phyloP scores from a whole-genome alignment of 2,797 vertebrate species.

The Neoniphon sammara region DNA sequence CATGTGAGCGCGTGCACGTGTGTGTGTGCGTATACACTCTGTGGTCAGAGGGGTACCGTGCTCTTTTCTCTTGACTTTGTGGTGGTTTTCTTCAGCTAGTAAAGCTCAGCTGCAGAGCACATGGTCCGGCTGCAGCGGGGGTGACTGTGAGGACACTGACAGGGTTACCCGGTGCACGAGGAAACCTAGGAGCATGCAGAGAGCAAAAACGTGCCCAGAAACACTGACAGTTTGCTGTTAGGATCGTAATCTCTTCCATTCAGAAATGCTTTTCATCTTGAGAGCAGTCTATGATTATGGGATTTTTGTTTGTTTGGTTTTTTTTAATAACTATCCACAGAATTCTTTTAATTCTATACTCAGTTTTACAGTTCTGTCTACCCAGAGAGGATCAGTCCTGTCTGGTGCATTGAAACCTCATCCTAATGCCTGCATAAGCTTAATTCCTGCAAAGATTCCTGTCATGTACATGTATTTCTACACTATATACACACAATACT shows the following conservation, averaged over 20 bases:
- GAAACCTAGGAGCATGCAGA: constrained; percentile 36
- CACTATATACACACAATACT: too few relatives aligned
- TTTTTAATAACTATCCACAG: neutral
- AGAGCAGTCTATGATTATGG: neutral
- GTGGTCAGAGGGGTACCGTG: constrained; percentile 62
- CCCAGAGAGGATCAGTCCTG: too few relatives aligned
- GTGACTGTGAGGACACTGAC: constrained; percentile 73
- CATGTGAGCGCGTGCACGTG: constrained; percentile 19
- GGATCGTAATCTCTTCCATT: constrained; percentile 34
- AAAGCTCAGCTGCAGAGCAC: constrained; percentile 76
- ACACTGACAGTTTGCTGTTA: constrained; percentile 33
- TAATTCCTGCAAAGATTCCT: too few relatives aligned
- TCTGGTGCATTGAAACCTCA: too few relatives aligned
- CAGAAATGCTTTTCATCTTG: constrained; percentile 28
- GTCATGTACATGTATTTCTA: too few relatives aligned
- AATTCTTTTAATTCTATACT: neutral
- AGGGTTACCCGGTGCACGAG: constrained; percentile 29
- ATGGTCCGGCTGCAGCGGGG: constrained; percentile 66
- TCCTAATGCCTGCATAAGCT: too few relatives aligned
- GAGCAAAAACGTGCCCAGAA: neutral
- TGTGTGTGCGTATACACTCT: constrained; percentile 19
- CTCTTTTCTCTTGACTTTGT: constrained; percentile 66
- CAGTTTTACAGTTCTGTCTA: neutral
- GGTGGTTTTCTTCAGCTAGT: constrained; percentile 71
- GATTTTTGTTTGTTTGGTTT: constrained; percentile 3